phyloP scores from a whole-genome alignment of 92 coral and sea anemone genomes.

The Phenganax subtilis region DNA sequence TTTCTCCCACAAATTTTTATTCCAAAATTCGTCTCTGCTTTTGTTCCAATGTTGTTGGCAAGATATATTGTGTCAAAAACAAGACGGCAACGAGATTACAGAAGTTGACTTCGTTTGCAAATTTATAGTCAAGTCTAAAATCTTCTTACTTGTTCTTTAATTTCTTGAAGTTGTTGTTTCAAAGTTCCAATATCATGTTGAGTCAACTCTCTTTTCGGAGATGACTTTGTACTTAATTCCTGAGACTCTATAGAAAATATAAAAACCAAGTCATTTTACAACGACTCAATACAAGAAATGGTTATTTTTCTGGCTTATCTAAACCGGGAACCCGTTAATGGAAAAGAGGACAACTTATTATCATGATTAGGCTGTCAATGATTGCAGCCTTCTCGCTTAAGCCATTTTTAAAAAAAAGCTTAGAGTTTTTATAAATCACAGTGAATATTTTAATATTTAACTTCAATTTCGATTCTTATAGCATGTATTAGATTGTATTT shows the following conservation, averaged over 20 bases:
- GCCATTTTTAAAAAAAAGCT: too few relatives aligned
- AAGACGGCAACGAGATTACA: background rate
- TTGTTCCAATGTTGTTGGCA: background rate
- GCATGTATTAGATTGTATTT: too few relatives aligned
- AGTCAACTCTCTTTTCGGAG: constrained; percentile 77
- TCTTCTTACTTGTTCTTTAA: constrained; percentile 80
- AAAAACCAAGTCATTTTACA: background rate
- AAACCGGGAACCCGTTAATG: too few relatives aligned
- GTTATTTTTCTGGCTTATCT: background rate
- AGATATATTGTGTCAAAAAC: too few relatives aligned
- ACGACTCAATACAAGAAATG: background rate
- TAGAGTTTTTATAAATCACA: too few relatives aligned
- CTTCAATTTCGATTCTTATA: too few relatives aligned
- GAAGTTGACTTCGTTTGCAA: background rate
- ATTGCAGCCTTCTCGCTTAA: background rate
- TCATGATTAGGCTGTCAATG: too few relatives aligned
- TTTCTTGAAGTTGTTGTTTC: constrained; percentile 92
- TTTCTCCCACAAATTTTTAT: too few relatives aligned
- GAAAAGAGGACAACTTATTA: too few relatives aligned
- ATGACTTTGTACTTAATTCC: constrained; percentile 53
- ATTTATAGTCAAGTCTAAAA: background rate
- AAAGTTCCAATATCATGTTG: constrained; percentile 74
- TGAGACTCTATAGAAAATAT: constrained; percentile 56
- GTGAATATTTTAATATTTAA: too few relatives aligned
- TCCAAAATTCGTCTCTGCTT: too few relatives aligned